Conservation (phyloP, 1,140 invertebrate genomes). For the Ephestia elutella region DNA sequence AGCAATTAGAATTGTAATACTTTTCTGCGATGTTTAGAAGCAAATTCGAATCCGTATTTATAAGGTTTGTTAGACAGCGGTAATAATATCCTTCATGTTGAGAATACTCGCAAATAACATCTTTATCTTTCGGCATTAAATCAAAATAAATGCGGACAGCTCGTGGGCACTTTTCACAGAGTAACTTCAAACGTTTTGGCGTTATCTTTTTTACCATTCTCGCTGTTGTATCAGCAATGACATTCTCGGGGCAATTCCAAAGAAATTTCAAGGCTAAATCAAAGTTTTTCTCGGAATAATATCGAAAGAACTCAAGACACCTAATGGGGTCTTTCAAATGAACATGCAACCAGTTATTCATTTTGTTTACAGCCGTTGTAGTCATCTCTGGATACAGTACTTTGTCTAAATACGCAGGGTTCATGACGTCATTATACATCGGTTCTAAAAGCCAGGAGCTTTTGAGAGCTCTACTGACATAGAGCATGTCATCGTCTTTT, state of each 20-base stretch:
- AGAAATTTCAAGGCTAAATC: slow-evolving; percentile 44
- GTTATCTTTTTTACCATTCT: slow-evolving; percentile 35
- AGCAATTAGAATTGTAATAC: slow-evolving; percentile 28
- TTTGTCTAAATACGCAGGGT: slow-evolving; percentile 39
- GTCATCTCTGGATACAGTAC: slow-evolving; percentile 46
- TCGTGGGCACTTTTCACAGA: slow-evolving; percentile 33
- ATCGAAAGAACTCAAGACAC: slow-evolving; percentile 45
- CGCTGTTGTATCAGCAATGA: slow-evolving; percentile 30
- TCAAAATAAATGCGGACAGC: slow-evolving; percentile 36
- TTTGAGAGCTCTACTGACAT: slow-evolving; percentile 45
- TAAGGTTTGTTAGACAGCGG: slow-evolving; percentile 31
- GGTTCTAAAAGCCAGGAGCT: slow-evolving; percentile 39
- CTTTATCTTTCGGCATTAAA: slow-evolving; percentile 23
- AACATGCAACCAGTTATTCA: slow-evolving; percentile 43
- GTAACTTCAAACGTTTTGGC: slow-evolving; percentile 33
- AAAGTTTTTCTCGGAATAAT: slow-evolving; percentile 35
- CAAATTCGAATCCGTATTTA: slow-evolving; percentile 35
- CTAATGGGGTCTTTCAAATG: slow-evolving; percentile 33
- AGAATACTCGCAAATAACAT: slow-evolving; percentile 24
- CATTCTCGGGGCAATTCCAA: slow-evolving; percentile 31
- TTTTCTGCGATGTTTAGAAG: slow-evolving; percentile 43
- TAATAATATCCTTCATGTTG: slow-evolving; percentile 30
- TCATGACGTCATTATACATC: slow-evolving; percentile 35
- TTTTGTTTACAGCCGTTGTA: slow-evolving; percentile 45
- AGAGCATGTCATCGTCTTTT: slow-evolving; percentile 48